Evolutionary conservation across 1,140 invertebrate genomes (phyloP).

Genomic region (Wiebesia pumilae): DNA sequence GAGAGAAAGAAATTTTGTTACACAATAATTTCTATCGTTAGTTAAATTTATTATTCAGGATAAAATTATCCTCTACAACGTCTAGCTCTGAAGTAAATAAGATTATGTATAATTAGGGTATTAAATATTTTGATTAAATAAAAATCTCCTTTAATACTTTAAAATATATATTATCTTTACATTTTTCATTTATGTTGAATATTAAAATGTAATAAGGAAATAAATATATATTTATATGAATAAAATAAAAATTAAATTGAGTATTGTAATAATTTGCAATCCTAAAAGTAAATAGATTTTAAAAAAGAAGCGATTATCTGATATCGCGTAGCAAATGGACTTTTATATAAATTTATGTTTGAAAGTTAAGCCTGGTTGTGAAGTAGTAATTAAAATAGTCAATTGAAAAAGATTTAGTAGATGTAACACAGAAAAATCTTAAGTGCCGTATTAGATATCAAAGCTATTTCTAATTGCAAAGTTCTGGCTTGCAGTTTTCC

Average conservation of each 20-base stretch:
- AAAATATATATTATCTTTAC: not conserved
- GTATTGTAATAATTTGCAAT: not conserved
- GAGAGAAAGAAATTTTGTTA: not conserved
- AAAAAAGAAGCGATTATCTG: not conserved
- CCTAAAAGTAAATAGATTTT: not conserved
- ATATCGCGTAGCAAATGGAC: conserved; percentile 8
- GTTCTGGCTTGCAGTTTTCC: conserved; percentile 11
- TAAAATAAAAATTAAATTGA: not conserved
- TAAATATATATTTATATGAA: not conserved
- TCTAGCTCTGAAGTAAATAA: too few relatives aligned
- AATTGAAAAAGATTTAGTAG: conserved; percentile 1
- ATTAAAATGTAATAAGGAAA: not conserved
- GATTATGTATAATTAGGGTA: not conserved
- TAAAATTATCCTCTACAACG: not conserved
- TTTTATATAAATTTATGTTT: not conserved
- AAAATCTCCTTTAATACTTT: not conserved
- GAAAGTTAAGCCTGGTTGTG: not conserved
- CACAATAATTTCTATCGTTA: not conserved
- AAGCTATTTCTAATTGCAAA: conserved; percentile 10
- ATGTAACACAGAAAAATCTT: conserved; percentile 7
- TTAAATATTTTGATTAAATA: not conserved
- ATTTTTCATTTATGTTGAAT: not conserved
- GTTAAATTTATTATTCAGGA: not conserved
- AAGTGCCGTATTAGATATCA: conserved; percentile 19
- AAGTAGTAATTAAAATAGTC: conserved; percentile 20